Percentiles rank a stretch among this genome's conserved stretches.
phyloP scores from a whole-genome alignment of 2,797 vertebrate species.

The Otolemur crassicaudatus region DNA sequence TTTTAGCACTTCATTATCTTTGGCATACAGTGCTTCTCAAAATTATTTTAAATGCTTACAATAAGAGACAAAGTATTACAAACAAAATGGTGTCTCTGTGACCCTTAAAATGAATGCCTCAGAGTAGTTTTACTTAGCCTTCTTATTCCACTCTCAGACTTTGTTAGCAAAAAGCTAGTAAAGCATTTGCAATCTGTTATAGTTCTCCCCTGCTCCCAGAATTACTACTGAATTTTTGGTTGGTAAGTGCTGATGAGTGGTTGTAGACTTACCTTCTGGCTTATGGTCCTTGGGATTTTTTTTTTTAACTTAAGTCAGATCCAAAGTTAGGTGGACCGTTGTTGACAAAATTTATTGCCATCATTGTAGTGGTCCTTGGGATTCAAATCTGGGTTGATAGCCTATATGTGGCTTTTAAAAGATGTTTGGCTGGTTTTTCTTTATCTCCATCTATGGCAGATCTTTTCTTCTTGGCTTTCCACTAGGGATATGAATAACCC shows the following conservation, averaged over 20 bases:
- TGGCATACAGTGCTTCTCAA: neutral
- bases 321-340: neutral
- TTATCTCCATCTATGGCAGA: neutral
- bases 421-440: neutral
- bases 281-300: neutral
- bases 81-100: neutral
- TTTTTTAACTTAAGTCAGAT: neutral
- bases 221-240: neutral
- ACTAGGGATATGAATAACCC: neutral
- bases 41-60: conserved; percentile 48
- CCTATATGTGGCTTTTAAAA: neutral
- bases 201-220: neutral
- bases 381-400: neutral
- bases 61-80: conserved; percentile 1
- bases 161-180: neutral
- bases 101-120: neutral
- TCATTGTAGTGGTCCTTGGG: neutral
- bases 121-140: neutral
- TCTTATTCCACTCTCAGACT: neutral
- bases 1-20: conserved; percentile 31
- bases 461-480: neutral
- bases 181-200: neutral
- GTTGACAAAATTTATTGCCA: neutral
- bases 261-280: neutral
- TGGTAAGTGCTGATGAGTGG: neutral